Conservation (phyloP, 2,113 vertebrate genomes). For the Gymnogyps californianus region DNA sequence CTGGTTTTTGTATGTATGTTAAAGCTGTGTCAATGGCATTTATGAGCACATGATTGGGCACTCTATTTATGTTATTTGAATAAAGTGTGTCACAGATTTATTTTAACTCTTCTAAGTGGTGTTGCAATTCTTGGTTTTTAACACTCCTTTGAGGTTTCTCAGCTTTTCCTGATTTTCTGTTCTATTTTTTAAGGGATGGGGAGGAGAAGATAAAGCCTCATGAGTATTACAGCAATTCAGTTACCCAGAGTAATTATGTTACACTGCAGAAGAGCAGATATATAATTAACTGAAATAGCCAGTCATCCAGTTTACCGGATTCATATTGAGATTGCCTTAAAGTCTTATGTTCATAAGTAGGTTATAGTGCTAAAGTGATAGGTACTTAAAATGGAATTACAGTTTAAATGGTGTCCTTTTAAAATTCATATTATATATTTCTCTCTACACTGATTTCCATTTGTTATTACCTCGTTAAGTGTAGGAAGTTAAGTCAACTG, state of each 20-base stretch:
- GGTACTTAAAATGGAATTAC: neutral
- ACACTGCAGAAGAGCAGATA: neutral
- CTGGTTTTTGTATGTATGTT: neutral
- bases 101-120: neutral
- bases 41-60: accelerated
- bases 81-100: neutral
- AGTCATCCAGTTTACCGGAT: neutral
- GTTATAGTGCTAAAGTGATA: neutral
- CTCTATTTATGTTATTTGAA: neutral
- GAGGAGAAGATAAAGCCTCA: neutral
- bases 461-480: neutral
- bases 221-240: neutral
- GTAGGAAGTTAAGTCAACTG: neutral
- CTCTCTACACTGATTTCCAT: neutral
- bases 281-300: neutral
- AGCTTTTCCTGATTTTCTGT: neutral
- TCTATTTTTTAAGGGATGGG: neutral
- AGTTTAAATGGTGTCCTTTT: neutral
- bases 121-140: neutral
- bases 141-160: neutral
- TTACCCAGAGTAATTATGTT: neutral
- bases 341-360: neutral
- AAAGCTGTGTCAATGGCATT: neutral
- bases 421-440: neutral
- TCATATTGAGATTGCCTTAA: neutral